phyloP scores from a whole-genome alignment of 2,888 invertebrate genomes.

The Cephus nigrinus region DNA sequence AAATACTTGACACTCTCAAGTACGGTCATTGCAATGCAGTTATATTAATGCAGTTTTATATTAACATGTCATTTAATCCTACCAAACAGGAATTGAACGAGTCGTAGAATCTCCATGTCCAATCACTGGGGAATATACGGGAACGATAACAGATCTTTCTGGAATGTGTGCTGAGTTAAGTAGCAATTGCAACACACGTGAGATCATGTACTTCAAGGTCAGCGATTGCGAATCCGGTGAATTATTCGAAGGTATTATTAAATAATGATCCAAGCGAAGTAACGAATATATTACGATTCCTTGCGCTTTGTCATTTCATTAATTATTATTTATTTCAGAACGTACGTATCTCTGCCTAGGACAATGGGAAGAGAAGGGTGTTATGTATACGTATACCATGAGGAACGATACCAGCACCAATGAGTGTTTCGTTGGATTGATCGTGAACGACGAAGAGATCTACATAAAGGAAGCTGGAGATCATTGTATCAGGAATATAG shows the following conservation, averaged over 20 bases:
- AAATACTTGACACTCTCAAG: neutral
- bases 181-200: constrained; percentile 74
- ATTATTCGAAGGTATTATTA: constrained; percentile 71
- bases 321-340: constrained; percentile 61
- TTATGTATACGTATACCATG: constrained; percentile 75
- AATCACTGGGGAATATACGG: constrained; percentile 75
- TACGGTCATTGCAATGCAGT: neutral
- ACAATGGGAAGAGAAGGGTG: constrained; percentile 74
- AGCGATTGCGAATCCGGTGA: constrained; percentile 72
- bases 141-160: constrained; percentile 72
- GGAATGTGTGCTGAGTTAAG: constrained; percentile 74
- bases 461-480: constrained; percentile 77
- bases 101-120: constrained; percentile 71
- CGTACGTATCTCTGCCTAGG: constrained; percentile 75
- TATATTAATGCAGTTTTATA: neutral
- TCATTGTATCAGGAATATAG: constrained; percentile 72
- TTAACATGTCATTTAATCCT: neutral
- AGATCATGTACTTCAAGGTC: constrained; percentile 76
- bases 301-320: constrained; percentile 13
- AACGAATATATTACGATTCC: constrained; percentile 6
- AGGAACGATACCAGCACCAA: constrained; percentile 72
- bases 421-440: constrained; percentile 76
- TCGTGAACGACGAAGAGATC: constrained; percentile 71
- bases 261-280: constrained; percentile 5
- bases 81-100: constrained; percentile 61